phyloP scores from a whole-genome alignment of 2,113 vertebrate species.

The Cricetomys ansorgei region DNA sequence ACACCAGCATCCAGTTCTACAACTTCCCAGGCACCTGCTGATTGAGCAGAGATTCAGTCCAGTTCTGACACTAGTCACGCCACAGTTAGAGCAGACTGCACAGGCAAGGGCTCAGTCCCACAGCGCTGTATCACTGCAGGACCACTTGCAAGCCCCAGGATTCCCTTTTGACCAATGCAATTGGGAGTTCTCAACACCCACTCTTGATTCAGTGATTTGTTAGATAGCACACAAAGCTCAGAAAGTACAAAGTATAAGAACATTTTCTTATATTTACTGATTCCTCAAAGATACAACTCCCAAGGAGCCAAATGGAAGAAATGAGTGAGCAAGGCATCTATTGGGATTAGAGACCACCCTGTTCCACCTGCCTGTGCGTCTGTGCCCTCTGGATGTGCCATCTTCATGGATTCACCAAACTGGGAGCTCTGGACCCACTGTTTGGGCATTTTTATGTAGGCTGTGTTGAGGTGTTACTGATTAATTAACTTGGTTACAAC shows the following conservation, averaged over 20 bases:
- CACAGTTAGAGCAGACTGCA: background rate
- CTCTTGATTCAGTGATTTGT: background rate
- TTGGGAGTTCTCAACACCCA: background rate
- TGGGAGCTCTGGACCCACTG: background rate
- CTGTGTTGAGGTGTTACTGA: background rate
- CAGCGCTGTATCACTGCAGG: background rate
- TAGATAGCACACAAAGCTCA: background rate
- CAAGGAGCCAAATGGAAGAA: background rate
- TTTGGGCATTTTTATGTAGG: background rate
- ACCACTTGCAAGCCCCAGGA: background rate
- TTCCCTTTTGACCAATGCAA: background rate
- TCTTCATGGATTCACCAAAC: background rate
- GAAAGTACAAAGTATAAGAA: too few relatives aligned
- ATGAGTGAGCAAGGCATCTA: background rate
- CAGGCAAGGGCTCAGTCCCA: background rate
- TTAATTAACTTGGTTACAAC: background rate
- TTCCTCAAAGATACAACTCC: background rate
- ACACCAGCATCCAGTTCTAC: background rate
- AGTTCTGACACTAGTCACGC: background rate
- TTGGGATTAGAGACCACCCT: background rate
- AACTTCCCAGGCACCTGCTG: background rate
- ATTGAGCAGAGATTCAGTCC: background rate
- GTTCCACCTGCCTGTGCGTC: background rate
- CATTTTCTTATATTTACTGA: background rate
- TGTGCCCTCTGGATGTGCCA: fast-evolving